Percentiles rank a stretch among this genome's conserved stretches.
These are phyloP conservation scores for Prunella fulvescens DNA, from an alignment of 2,113 vertebrate species.

Conservation along the genomic window DNA sequence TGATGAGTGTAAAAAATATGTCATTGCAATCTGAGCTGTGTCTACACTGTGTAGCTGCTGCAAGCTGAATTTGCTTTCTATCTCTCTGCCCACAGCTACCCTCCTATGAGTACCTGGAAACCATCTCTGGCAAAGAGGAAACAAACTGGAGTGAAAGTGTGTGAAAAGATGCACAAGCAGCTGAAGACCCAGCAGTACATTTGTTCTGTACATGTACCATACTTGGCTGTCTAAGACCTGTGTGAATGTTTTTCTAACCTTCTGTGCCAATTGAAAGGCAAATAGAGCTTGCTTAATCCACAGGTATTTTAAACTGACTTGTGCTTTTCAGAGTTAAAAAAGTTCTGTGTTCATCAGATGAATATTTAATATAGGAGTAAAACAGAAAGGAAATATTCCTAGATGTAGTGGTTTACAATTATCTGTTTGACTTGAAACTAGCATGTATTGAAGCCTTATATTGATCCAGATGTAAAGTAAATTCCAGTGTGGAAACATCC, in stretches of 20 bases:
- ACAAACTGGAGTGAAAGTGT: background rate
- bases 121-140: background rate
- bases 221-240: background rate
- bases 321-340: background rate
- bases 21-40: background rate
- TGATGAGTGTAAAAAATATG: background rate
- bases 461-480: background rate
- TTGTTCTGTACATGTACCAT: background rate
- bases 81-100: background rate
- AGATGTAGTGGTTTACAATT: background rate
- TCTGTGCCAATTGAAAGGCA: background rate
- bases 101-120: background rate
- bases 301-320: background rate
- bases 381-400: background rate
- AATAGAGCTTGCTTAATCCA: background rate
- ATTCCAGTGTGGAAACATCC: background rate
- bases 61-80: background rate
- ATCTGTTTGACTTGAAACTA: background rate
- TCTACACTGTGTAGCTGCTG: background rate
- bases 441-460: background rate
- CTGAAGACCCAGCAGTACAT: background rate
- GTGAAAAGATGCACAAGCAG: background rate
- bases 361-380: background rate
- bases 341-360: background rate
- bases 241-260: background rate